Evolutionary conservation across 2,888 invertebrate genomes (phyloP).

Genomic region (Eupeodes luniger): DNA sequence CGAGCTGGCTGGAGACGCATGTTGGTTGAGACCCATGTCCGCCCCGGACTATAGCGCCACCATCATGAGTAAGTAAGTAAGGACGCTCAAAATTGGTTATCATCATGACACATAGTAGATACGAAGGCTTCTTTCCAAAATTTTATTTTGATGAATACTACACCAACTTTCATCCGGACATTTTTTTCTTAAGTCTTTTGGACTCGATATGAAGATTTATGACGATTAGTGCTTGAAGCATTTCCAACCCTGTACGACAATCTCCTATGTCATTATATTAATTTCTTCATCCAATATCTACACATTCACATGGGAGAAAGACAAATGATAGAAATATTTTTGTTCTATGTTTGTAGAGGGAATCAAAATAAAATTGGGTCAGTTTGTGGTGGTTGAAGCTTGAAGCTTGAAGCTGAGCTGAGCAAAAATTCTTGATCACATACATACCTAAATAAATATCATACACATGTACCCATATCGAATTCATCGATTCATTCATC

Average conservation of each 20-base stretch:
- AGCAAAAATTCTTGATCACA: constrained; percentile 43
- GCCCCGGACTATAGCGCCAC: no score
- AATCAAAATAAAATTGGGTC: constrained; percentile 71
- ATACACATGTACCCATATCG: constrained; percentile 16
- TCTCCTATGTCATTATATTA: constrained; percentile 12
- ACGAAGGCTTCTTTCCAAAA: no score
- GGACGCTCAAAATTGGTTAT: no score
- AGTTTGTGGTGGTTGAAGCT: constrained; percentile 57
- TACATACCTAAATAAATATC: constrained; percentile 4
- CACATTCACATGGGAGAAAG: constrained; percentile 17
- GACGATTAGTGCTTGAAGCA: background rate
- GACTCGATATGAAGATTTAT: no score
- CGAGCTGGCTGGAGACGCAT: no score
- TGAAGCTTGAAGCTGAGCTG: constrained; percentile 28
- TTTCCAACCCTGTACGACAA: constrained; percentile 5
- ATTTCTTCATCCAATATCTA: background rate
- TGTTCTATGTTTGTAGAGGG: background rate
- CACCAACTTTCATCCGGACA: no score
- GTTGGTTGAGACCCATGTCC: no score
- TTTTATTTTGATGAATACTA: no score
- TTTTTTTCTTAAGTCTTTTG: no score
- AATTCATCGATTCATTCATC: constrained; percentile 30
- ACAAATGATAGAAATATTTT: constrained; percentile 1
- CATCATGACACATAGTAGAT: no score
- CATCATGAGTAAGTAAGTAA: no score